Conservation (phyloP, 2,888 invertebrate species). For the Neria commutata region DNA sequence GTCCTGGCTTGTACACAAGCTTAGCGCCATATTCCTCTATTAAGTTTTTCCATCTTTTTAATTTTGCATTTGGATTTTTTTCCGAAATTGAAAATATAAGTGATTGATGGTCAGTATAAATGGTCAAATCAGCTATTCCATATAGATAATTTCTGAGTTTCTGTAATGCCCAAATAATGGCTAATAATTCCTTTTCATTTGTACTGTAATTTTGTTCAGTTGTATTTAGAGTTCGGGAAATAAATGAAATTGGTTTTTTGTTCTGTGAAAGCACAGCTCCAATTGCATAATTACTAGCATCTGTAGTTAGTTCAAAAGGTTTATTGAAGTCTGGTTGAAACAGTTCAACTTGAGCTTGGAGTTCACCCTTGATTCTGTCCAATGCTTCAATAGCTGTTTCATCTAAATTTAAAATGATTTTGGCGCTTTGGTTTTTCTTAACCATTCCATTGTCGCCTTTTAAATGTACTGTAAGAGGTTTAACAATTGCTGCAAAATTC, state of each 20-base stretch:
- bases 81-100: neutral
- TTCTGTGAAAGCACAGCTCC: conserved; percentile 7
- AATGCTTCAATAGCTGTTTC: neutral
- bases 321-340: conserved; percentile 5
- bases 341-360: neutral
- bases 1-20: neutral
- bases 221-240: neutral
- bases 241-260: neutral
- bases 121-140: neutral
- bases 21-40: neutral
- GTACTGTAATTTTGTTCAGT: neutral
- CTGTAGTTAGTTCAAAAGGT: conserved; percentile 9
- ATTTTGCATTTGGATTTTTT: neutral
- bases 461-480: neutral
- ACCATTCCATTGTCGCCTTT: neutral
- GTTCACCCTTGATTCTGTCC: neutral
- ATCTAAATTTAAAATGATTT: neutral
- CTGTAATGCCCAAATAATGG: neutral
- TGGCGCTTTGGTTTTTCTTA: neutral
- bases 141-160: neutral
- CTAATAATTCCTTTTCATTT: neutral
- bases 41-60: neutral
- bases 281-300: conserved; percentile 7
- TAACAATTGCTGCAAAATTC: neutral
- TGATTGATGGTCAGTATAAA: neutral